Base-by-base conservation (phyloP, 2,113 vertebrate species). In the Bos javanicus region DNA sequence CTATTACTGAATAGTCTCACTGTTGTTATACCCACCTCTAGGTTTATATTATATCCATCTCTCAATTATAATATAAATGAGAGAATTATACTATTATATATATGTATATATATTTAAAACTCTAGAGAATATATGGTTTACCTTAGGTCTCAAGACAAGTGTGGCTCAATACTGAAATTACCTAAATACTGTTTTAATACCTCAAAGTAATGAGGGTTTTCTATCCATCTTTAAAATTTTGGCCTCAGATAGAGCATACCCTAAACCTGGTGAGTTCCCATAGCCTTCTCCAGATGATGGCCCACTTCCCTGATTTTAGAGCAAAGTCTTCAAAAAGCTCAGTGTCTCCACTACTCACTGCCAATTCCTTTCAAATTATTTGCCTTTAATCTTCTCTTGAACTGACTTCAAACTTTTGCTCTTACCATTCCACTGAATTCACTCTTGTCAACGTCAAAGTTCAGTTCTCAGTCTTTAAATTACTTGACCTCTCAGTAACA, bases 401-500 rank as follows among this genome's bases (percentile, higher is more conserved):
- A 60, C 43, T 6, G 16, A 84, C 28, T 76, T 93, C 1, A 62
- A 85, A 52, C 17, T 15, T 60, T 78, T 56, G 14, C 7, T 5
- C 17, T 64, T 52, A 6, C 17, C 71, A 64, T 93, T 57, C 7
- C 46, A 33, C 5, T 16, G 36, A 90, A 90, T 89, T 36, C 26
- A 78, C 7, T 64, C 30, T 48, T 15, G 19, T 86, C 19, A 50
- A 80, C 80, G 10, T 80, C 67, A 81, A 46, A 78, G 25, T 50
- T 48, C 39, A 59, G 14, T 28, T 56, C 54, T 78, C 46, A 64
- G 36, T 33, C 17, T 13, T 88, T 83, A 46, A 71, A 46, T 64
- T 86, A 62, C 5, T 83, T 93, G 60, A 62, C 28, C 25, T 64
- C 23, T 90, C 25, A 96, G 60, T 46, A 71, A 64, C 33, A 60